Base-by-base conservation (phyloP, 2,888 invertebrate genomes). In the Pollenia amentaria region DNA sequence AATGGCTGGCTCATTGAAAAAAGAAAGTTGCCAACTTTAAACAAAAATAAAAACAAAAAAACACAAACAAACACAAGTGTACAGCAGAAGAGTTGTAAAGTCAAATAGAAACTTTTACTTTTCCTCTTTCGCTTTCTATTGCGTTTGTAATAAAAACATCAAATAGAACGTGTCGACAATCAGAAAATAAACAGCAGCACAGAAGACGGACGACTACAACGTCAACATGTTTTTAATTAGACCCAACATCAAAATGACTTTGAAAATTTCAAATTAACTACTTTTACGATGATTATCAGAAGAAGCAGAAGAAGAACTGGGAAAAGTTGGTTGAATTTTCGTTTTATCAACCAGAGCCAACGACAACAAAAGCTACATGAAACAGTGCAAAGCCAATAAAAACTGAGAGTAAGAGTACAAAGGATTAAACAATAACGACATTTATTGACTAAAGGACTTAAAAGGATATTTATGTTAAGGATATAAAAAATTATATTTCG, bases 151-250 rank as follows among this genome's bases (percentile, higher is more conserved):
- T 60, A 76, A 70, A 83, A 83, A 83, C 81, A 85, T 85, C 75
- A 79, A 79, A 86, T 76, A 77, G 51, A 80, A 84, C 64, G 80
- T 87, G 84, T 83, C 75, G 79, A 80, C 76, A 76, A 80, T 76
- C 72, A 72, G 46, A 42, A 72, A 77, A 76, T 44, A 83, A 72
- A 84, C 57, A 86, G 46, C 62, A 70, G 18, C 44, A 78, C 42
- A 16, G 9, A 16, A 38, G 8, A 51, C 11, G 11, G 40, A 16
- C 29, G 51, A 51, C 48, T 40, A 40, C 11, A 67, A 42, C 69
- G 16, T 62, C 11, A 62, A 62, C 53, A 78, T 16, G 67, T 75
- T 85, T 81, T 82, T 82, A 85, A 85, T 85, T 85, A 85, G 82
- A 60, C 69, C 73, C 62, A 69, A 46, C 75, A 75, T 44, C 64